Conservation (phyloP, 2,797 vertebrate genomes). For the Trachurus trachurus region DNA sequence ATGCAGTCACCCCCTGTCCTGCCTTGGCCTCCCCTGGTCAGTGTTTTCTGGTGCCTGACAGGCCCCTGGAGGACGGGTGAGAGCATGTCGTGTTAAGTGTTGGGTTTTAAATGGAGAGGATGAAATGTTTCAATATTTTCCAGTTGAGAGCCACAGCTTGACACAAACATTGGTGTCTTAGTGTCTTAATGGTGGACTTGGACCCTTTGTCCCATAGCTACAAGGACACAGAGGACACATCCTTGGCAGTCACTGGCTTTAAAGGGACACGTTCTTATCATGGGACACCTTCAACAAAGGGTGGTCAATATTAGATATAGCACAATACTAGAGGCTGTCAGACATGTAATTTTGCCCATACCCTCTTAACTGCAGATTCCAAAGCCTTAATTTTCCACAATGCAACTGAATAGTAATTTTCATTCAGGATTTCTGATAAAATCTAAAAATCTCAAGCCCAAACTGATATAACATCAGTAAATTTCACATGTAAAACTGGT, state of each 20-base stretch:
- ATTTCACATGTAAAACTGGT: not conserved
- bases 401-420: not conserved
- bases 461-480: not conserved
- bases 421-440: not conserved
- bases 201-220: not conserved
- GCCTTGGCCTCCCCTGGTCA: not conserved
- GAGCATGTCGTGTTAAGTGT: slow-evolving; percentile 2
- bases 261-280: not conserved
- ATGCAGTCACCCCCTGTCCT: not conserved
- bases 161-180: not conserved
- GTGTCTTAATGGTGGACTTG: not conserved
- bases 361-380: not conserved
- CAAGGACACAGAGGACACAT: not conserved
- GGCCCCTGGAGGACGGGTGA: not conserved
- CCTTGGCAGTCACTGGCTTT: not conserved
- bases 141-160: not conserved
- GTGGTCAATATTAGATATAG: not conserved
- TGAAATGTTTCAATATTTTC: not conserved
- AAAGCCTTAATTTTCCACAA: not conserved
- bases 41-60: slow-evolving; percentile 3
- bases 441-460: not conserved
- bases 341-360: not conserved
- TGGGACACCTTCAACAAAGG: not conserved
- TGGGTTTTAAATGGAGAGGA: slow-evolving; percentile 3
- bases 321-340: not conserved